Evolutionary conservation across 2,113 vertebrate species (phyloP).

Genomic region (Lasiurus borealis): DNA sequence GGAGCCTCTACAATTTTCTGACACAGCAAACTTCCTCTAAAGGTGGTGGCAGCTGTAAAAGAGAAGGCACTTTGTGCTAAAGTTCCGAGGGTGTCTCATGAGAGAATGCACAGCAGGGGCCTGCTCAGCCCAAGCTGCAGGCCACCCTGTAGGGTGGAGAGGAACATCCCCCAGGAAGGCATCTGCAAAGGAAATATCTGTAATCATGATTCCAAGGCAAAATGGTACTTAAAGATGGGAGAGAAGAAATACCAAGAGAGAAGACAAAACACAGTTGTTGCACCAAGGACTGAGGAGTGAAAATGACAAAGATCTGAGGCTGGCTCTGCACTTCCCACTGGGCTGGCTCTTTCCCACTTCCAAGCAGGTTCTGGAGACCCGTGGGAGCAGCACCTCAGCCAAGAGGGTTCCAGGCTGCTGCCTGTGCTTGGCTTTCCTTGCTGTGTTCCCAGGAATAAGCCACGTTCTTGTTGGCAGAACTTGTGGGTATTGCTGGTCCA

Average conservation of each 20-base stretch:
- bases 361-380: not conserved
- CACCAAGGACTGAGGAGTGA: not conserved
- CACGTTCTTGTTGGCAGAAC: not conserved
- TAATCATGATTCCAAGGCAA: conserved; percentile 78
- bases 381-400: conserved; percentile 35
- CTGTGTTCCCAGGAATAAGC: not conserved
- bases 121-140: not conserved
- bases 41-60: conserved; percentile 65
- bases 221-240: conserved; percentile 55
- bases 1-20: conserved; percentile 70
- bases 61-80: conserved; percentile 86
- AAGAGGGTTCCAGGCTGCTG: not conserved
- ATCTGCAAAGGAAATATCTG: conserved; percentile 73
- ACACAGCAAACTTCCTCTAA: conserved; percentile 16
- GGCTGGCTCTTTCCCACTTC: not conserved
- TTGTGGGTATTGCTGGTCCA: not conserved
- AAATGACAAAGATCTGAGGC: not conserved
- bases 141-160: conserved; percentile 41
- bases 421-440: not conserved
- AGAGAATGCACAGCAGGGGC: conserved; percentile 60
- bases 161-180: conserved; percentile 69
- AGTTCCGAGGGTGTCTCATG: conserved; percentile 72
- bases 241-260: conserved; percentile 24
- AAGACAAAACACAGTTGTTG: not conserved
- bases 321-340: not conserved